Base-by-base conservation (phyloP, 2,797 vertebrate species). In the Hemitrygon akajei region DNA sequence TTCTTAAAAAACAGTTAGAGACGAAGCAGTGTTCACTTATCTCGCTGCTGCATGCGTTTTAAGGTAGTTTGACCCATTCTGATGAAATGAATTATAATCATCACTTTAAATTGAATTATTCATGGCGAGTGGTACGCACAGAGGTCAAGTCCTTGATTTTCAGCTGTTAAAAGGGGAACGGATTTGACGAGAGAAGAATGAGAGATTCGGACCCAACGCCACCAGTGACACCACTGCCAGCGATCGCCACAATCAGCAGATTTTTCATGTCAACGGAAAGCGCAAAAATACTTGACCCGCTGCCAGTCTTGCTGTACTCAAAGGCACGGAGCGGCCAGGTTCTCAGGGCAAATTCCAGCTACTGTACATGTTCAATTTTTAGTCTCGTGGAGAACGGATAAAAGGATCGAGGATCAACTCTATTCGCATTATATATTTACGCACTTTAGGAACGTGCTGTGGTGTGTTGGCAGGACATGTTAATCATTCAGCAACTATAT, bases 61-160 rank as follows among this genome's bases (percentile, higher is more conserved):
- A 93, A 93, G 37, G 71, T 76, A 47, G 40, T 75, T 93, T 93
- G 91, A 75, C 91, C 69, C 71, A 76, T 93, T 25, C 91, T 75
- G 91, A 75, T 76, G 27, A 75, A 75, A 56, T 56, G 91, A 93
- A 75, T 58, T n/a, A 22, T 27, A 93, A 93, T 92, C 91, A 75
- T 56, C 71, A 76, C 25, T 75, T 47, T 16, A 75, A 93, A 71
- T 58, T 93, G 11, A 71, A 93, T 76, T 75, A 93, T 93, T 93
- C 91, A 76, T 93, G n/a, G 71, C 5, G 25, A 30, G 73, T 27
- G 91, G 37, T 56, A 22, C 86, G 47, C 40, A 47, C 91, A 16
- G 7, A 2, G 87, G 89, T 37, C 89, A 91, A 73, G 66, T 37
- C 63, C 18, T 34, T 40, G 40, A n/a, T 6, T 76, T 40, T 69